Evolutionary conservation across 2,888 invertebrate species (phyloP).

Genomic region (Margaritifera margaritifera): DNA sequence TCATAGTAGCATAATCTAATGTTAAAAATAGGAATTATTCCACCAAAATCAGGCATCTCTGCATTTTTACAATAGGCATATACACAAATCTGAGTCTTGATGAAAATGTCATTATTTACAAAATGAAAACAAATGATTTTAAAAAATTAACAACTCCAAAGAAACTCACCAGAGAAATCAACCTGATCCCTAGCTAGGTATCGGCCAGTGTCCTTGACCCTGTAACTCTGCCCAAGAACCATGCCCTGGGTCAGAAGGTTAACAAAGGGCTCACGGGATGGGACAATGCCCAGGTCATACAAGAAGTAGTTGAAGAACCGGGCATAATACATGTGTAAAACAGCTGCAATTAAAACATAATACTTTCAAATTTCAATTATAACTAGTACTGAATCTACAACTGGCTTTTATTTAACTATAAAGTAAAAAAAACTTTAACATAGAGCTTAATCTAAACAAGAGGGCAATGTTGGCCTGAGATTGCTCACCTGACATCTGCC

Average conservation of each 20-base stretch:
- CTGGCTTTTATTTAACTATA: not conserved
- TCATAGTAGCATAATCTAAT: too few species aligned
- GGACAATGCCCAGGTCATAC: slow-evolving; percentile 83
- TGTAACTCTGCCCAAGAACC: slow-evolving; percentile 73
- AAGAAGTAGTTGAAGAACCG: slow-evolving; percentile 92
- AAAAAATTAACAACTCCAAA: slow-evolving; percentile 31
- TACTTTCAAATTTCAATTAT: not conserved
- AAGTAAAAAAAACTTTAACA: not conserved
- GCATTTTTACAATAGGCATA: too few species aligned
- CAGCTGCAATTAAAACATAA: slow-evolving; percentile 77
- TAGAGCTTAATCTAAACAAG: too few species aligned
- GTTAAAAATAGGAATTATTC: too few species aligned
- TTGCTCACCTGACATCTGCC: too few species aligned
- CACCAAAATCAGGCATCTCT: too few species aligned
- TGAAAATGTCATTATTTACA: too few species aligned
- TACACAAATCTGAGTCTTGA: too few species aligned
- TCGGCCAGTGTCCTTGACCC: slow-evolving; percentile 81
- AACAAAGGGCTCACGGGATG: slow-evolving; percentile 88
- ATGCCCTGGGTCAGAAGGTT: slow-evolving; percentile 95
- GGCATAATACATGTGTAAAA: slow-evolving; percentile 96
- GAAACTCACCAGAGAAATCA: slow-evolving; percentile 63
- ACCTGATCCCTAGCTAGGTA: slow-evolving; percentile 84
- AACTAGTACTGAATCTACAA: not conserved
- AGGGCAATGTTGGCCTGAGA: too few species aligned
- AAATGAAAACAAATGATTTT: too few species aligned